These are phyloP conservation scores for Calliopsis andreniformis DNA, from an alignment of 1,140 invertebrate genomes.

Conservation along the genomic window DNA sequence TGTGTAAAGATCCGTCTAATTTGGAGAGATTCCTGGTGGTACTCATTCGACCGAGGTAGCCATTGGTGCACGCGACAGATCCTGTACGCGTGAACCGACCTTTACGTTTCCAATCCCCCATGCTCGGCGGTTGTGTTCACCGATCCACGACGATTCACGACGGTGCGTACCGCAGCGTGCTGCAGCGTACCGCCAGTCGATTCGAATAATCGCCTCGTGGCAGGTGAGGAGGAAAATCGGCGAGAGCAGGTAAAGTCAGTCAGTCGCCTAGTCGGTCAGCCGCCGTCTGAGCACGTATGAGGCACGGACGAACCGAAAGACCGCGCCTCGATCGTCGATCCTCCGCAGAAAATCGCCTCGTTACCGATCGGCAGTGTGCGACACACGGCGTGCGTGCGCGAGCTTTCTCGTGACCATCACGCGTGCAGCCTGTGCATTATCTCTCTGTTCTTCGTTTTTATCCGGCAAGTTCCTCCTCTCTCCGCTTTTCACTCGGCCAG, in stretches of 20 bases:
- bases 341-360: not conserved
- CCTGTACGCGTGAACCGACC: slow-evolving; percentile 19
- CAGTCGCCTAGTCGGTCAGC: not conserved
- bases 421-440: slow-evolving; percentile 5
- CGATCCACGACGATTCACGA: slow-evolving; percentile 27
- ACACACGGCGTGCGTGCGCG: slow-evolving; percentile 24
- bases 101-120: slow-evolving; percentile 23
- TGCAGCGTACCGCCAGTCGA: slow-evolving; percentile 54
- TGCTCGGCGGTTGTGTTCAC: not conserved
- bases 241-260: slow-evolving; percentile 12
- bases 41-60: no score
- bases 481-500: not conserved
- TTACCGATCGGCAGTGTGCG: slow-evolving; percentile 8
- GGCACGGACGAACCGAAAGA: slow-evolving; percentile 20
- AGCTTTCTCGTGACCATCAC: slow-evolving; percentile 2
- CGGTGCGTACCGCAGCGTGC: no score
- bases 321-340: slow-evolving; percentile 19
- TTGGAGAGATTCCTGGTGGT: not conserved
- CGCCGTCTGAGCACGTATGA: no score
- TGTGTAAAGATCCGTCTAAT: not conserved
- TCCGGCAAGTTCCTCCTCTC: not conserved
- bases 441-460: not conserved
- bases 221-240: slow-evolving; percentile 34
- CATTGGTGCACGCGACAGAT: slow-evolving; percentile 20
- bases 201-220: slow-evolving; percentile 50